Evolutionary conservation across 2,797 vertebrate species (phyloP), one percentile per base, ranked within the genome.

Genomic region (Mionectes olivaceus): DNA sequence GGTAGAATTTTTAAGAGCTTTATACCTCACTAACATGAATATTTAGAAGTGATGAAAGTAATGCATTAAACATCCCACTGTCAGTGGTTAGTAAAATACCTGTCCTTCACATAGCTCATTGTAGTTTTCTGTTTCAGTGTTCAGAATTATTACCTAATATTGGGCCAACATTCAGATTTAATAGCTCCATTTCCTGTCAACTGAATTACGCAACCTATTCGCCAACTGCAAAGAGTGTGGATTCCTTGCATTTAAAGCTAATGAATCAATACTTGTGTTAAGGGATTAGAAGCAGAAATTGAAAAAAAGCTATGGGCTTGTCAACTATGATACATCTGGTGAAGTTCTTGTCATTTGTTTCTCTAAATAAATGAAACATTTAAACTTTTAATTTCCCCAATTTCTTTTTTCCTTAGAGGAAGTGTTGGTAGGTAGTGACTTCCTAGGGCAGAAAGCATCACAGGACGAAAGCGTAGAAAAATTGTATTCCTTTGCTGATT

Each of bases 61-160:
- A 64, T 67, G 24, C 6, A 12, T 89, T 76, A 69, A 47, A 46
- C 10, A 50, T 79, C 13, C 16, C 11, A 5, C n/a, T 86, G 21
- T 68, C 32, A 83, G 7, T 59, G 44, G 9, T 61, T 87, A 30
- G 39, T 78, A 74, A 82, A 91, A 53, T 56, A 79, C 30, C 79
- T 76, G 52, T 73, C 37, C 46, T 35, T 74, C 37, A 47, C 23
- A 22, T 37, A 74, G 46, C 1, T 52, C 7, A 11, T 41, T 44
- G 41, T 68, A 75, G 15, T 93, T 83, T 77, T 76, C 70, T 61
- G 17, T 68, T 70, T 78, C 65, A 43, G 9, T 64, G 6, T 53
- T 61, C n/a, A 71, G 57, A 92, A 81, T 49, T 90, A 70, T 19
- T 74, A 65, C 33, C 67, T 93, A 88, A 60, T 73, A 67, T 24